Base-by-base conservation (phyloP, 2,888 invertebrate genomes). In the Carpatolechia fugitivella region DNA sequence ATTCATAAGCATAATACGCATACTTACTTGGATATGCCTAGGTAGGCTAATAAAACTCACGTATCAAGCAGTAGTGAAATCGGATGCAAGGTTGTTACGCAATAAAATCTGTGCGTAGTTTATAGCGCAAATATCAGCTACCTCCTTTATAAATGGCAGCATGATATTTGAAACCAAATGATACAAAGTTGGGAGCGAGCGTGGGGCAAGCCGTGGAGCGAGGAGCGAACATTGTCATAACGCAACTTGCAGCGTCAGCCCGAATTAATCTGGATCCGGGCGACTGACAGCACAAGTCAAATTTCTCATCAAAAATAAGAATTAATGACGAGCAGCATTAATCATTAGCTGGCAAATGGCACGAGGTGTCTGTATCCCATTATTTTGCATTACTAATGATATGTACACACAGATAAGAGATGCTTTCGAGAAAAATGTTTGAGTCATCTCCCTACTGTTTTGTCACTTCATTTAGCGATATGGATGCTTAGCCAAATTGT, bases 331-430 rank as follows among this genome's bases (percentile, higher is more conserved):
- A 84, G 78, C 80, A 78, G 81, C 89, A 90, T 90, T 89, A 90
- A 90, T 90, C 89, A 90, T 85, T 80, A 78, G 81, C 85, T 77
- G 70, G 85, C 89, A 90, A 88, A 89, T 85, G 82, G 88, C 88
- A 86, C 84, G 88, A 88, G 88, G 90, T 90, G 87, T 90, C 85
- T 73, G 87, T 85, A 84, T 86, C 88, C 86, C 88, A 90, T 90
- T 90, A 90, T 90, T 90, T 90, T 85, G 88, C 88, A 86, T 89
- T 90, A 90, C 90, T 88, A 90, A 90, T 90, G 89, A 88, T 89
- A 90, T 88, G 86, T 84, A 85, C 79, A 82, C 78, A 51, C 48
- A 14, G 87, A 86, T 88, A 86, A 87, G 84, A 81, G 82, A 78
- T 74, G 76, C 72, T 80, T 80, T 74, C 60, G 65, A 66, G 61